A percentile compares a stretch with the other conserved stretches of the same genome.
phyloP scores from a whole-genome alignment of 2,797 vertebrate species.

The Benthosema pterotum region DNA sequence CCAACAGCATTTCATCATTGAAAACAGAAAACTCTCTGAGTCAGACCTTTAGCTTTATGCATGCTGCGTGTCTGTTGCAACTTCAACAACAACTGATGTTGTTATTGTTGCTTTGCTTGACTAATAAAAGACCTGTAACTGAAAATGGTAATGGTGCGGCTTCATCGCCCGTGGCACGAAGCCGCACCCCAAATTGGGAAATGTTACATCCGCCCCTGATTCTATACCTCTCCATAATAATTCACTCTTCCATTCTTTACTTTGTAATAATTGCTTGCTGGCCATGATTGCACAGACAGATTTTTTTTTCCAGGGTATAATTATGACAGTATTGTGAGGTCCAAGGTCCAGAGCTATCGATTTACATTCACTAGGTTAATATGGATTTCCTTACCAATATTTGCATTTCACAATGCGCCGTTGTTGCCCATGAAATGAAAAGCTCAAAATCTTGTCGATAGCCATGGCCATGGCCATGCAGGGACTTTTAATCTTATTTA shows the following conservation, averaged over 20 bases:
- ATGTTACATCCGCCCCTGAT: too few species aligned
- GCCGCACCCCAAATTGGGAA: too few species aligned
- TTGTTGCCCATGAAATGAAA: constrained; percentile 12
- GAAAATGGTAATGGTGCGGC: too few species aligned
- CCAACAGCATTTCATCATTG: too few species aligned
- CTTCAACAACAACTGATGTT: too few species aligned
- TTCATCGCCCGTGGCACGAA: too few species aligned
- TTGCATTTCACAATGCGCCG: constrained; percentile 23
- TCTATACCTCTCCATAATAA: constrained; percentile 38
- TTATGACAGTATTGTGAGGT: constrained; percentile 4
- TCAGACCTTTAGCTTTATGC: too few species aligned
- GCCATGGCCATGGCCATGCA: too few species aligned
- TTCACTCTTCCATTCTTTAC: constrained; percentile 42
- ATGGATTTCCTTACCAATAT: constrained; percentile 9
- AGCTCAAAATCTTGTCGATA: constrained; percentile 4
- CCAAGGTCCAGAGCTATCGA: constrained; percentile 21
- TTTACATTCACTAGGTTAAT: constrained; percentile 17
- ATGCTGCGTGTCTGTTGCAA: too few species aligned
- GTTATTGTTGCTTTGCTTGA: too few species aligned
- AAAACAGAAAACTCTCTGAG: too few species aligned
- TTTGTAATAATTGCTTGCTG: constrained; percentile 30
- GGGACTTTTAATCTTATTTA: neutral
- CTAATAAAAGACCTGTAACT: too few species aligned
- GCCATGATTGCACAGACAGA: constrained; percentile 18
- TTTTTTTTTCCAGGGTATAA: constrained; percentile 13